These are phyloP conservation scores for Setipinna tenuifilis DNA, from an alignment of 2,797 vertebrate species.

Conservation along the genomic window DNA sequence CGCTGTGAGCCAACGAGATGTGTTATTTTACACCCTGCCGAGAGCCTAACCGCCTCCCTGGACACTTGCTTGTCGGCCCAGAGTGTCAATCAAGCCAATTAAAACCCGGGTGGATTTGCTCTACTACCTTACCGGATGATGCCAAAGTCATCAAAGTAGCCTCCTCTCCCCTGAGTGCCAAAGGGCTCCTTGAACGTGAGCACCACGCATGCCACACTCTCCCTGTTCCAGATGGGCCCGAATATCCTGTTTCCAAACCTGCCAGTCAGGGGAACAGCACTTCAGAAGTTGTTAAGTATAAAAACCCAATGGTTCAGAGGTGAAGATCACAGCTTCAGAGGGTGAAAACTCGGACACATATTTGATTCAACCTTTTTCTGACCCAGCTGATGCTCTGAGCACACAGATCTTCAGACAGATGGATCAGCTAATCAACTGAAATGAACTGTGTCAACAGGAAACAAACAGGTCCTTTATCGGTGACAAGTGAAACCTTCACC, in stretches of 20 bases:
- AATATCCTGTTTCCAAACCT: constrained; percentile 96
- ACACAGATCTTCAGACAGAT: no score
- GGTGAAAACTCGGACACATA: no score
- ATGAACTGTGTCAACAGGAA: no score
- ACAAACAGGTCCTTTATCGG: no score
- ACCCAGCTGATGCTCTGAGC: no score
- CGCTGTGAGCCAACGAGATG: constrained; percentile 68
- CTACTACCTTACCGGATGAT: constrained; percentile 84
- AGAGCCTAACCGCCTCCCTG: background rate
- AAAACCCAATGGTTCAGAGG: background rate
- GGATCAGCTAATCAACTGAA: no score
- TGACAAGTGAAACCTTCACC: no score
- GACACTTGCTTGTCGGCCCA: background rate
- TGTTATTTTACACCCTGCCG: constrained; percentile 21
- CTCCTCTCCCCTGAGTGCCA: constrained; percentile 91
- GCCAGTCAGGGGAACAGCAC: background rate
- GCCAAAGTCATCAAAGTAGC: constrained; percentile 96
- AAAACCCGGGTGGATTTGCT: background rate
- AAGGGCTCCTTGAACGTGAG: constrained; percentile 96
- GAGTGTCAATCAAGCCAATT: background rate
- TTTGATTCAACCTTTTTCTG: no score
- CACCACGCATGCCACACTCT: constrained; percentile 88
- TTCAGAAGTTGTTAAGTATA: background rate
- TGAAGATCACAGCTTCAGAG: no score
- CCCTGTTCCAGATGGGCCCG: constrained; percentile 92